Base-by-base conservation (phyloP, 2,888 invertebrate genomes). In the Phaonia tiefii region DNA sequence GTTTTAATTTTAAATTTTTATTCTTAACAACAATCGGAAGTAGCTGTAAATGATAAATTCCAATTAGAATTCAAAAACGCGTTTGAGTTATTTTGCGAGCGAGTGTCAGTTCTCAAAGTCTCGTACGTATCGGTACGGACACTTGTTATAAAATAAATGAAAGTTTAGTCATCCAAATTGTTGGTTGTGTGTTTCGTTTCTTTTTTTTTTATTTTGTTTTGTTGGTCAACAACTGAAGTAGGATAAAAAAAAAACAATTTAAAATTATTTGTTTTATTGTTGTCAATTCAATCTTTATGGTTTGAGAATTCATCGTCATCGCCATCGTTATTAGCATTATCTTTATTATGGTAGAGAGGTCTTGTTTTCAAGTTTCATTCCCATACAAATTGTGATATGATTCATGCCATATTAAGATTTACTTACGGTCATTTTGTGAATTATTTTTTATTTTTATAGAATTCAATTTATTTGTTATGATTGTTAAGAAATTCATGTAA, bases 1-100 rank as follows among this genome's bases (percentile, higher is more conserved):
- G 49, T 17, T 3, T 31, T 31, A 31, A 31, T 31, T 5, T 31
- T 31, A n/a, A n/a, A n/a, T n/a, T n/a, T n/a, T 26, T 49, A 31
- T 11, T 20, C 39, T 31, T 26, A 76, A 70, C 66, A 80, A 74
- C 74, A 71, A 80, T 74, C 80, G 80, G 80, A 77, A 77, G 66
- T 80, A 44, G 13, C 60, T 58, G 66, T 70, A 77, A 75, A 42
- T 80, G 77, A 77, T 74, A 77, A 74, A 74, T 70, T 74, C 76
- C 44, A 15, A 58, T 73, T 54, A 46, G 17, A 73, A 73, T 31
- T 31, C 31, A 4, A 13, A 65, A 66, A 58, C 49, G 25, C 22
- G 39, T 46, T 31, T 31, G 31, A 31, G 3, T 31, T n/a, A n/a
- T n/a, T 31, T 8, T 31, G 31, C 8, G 8, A 8, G 3, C 31